Base-by-base conservation (phyloP, 2,888 invertebrate species). In the Zygothrica quintamaculata region DNA sequence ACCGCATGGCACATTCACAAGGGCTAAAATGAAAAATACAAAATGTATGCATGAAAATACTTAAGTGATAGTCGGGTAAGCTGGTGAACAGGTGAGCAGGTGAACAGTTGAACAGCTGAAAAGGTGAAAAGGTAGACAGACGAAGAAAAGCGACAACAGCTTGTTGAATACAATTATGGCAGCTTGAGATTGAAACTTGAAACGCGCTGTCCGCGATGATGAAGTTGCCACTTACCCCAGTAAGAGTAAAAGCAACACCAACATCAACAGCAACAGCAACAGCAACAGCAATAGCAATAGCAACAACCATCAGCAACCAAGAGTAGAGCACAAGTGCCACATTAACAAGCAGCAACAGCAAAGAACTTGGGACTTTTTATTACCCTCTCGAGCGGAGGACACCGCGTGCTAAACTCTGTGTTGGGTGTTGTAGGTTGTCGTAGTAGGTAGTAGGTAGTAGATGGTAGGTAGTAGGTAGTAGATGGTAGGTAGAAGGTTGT, bases 161-260 rank as follows among this genome's bases (percentile, higher is more conserved):
- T 82, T 82, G 81, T 82, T 82, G 84, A 84, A 81, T 81, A 80
- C 74, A 82, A 82, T 82, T 82, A 82, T 84, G 78, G 65, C 67
- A 64, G 72, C 65, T 69, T 69, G 66, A 81, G 80, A 78, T 80
- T 81, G 80, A 77, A 77, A 74, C 74, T 75, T 74, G 64, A 70
- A 62, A 64, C 70, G 58, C 65, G 50, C 56, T 71, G 70, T 60
- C 66, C 60, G 72, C 65, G 80, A 81, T 81, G 80, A 81, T 80
- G 80, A 80, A 74, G 78, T 74, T 80, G 78, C 81, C 78, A 82
- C 82, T 80, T 82, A 71, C 65, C 65, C 75, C 75, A 62, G 75
- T 53, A 43, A 65, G 59, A 60, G 58, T 58, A 73, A 31, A 52
- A 53, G 12, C 40, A 36, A 44, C 65, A 67, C 59, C 59, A 60